A percentile compares a stretch with the other conserved stretches of the same genome.
These are phyloP conservation scores for Mormoops blainvillei DNA, from an alignment of 2,113 vertebrate species.

Conservation along the genomic window DNA sequence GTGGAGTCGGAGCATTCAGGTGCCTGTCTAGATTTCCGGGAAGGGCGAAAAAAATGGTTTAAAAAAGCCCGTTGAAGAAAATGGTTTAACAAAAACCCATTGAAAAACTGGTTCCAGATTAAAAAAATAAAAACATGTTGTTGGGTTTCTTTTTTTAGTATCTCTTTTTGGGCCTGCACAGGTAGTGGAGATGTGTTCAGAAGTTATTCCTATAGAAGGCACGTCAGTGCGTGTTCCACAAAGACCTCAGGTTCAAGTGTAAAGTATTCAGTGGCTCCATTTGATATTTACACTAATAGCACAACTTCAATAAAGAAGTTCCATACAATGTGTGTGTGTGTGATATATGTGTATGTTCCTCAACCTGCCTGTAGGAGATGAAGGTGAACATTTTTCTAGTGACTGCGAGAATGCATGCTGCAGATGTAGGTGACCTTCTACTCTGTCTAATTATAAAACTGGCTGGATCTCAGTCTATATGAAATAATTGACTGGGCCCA, in stretches of 20 bases:
- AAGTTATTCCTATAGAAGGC: not conserved
- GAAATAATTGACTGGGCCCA: not conserved
- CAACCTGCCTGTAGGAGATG: not conserved
- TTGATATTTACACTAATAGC: not conserved
- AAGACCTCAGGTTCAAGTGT: not conserved
- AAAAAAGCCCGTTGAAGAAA: not conserved
- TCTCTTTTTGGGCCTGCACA: not conserved
- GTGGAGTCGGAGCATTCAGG: not conserved
- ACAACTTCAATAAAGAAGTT: not conserved
- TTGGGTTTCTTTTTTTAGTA: no score
- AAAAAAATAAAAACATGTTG: no score
- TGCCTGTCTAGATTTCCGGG: not conserved
- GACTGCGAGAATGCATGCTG: not conserved
- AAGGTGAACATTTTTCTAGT: not conserved
- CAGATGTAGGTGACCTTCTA: not conserved
- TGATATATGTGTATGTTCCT: not conserved
- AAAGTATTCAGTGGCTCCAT: not conserved
- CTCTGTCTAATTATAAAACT: constrained; percentile 18
- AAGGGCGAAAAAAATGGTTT: not conserved
- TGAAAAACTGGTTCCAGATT: no score
- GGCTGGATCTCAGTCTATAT: not conserved
- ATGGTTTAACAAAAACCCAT: not conserved
- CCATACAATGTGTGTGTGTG: not conserved
- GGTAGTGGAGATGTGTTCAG: not conserved
- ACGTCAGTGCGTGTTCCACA: not conserved